Evolutionary conservation across 2,113 vertebrate species (phyloP), one percentile per base, ranked within the genome.

Genomic region (Takifugu bimaculatus): DNA sequence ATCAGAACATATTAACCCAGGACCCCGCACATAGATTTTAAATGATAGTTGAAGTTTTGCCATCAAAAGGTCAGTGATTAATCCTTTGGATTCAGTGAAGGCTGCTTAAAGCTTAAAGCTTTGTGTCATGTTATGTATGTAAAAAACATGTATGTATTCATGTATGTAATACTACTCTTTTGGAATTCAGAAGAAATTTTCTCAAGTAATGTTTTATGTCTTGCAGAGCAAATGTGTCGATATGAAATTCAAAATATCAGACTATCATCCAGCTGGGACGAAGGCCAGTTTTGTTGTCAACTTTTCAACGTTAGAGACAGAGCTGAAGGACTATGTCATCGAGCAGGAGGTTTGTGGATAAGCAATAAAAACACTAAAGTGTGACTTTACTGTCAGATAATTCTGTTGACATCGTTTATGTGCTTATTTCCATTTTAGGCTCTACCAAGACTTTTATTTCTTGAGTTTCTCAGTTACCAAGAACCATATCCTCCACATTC

Each of bases 401-500:
- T 20, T 20, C 20, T 20, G 20, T 20, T 20, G 20, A 20, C 35
- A 29, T 57, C 52, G 7, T 26, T 65, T 61, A 60, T 32, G 32
- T 55, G 51, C 1, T 75, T 15, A 20, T 72, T 63, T 53, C 60
- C 57, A 11, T 58, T 79, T 1, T 49, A 92, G 91, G 65, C 49
- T 11, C 74, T 45, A 26, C 84, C 87, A n/a, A 87, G 85, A 76
- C 71, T 87, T 14, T 26, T 63, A 58, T 87, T 85, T 60, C 78
- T 86, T 44, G 87, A 90, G 54, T 86, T 88, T 68, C 63, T 84
- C 60, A 74, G 66, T 76, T 83, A 75, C 77, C 60, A 65, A 65
- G 78, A 82, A 56, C 83, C 78, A 2, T 13, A 80, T 62, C 45
- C 32, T 72, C 73, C 68, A 56, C 72, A 66, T 50, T 69, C 63